Evolutionary conservation across 2,888 invertebrate genomes (phyloP).

Genomic region (Glaucopsyche alexis): DNA sequence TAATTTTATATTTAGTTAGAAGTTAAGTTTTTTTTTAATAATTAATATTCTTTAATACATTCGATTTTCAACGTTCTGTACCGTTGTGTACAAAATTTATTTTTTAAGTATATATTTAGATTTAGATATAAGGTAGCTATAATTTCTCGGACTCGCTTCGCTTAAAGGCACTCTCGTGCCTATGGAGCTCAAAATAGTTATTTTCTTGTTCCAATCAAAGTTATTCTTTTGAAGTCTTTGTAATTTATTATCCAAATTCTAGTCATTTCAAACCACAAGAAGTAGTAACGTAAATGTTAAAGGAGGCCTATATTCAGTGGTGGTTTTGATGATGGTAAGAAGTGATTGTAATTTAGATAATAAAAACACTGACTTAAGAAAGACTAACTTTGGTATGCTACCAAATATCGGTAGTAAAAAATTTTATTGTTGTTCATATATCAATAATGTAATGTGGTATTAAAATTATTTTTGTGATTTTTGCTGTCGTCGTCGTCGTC

Average conservation of each 20-base stretch:
- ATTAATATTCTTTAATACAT: background rate
- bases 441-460: background rate
- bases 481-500: background rate
- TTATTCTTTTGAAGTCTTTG: background rate
- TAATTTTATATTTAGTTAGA: no score
- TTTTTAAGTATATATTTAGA: background rate
- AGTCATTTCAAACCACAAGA: background rate
- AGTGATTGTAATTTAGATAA: background rate
- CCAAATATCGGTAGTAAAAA: background rate
- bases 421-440: background rate
- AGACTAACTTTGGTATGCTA: background rate
- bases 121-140: background rate
- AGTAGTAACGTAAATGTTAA: background rate
- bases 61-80: background rate
- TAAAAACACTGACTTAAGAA: background rate
- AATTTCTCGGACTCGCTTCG: background rate
- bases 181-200: background rate
- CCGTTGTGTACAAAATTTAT: background rate
- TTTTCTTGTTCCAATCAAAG: background rate
- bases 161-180: background rate
- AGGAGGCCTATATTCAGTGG: background rate
- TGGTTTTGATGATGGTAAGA: slow-evolving; percentile 1
- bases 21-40: no score
- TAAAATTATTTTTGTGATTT: background rate
- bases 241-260: background rate